Base-by-base conservation (phyloP, 2,888 invertebrate genomes). In the Dicyrtomina minuta region DNA sequence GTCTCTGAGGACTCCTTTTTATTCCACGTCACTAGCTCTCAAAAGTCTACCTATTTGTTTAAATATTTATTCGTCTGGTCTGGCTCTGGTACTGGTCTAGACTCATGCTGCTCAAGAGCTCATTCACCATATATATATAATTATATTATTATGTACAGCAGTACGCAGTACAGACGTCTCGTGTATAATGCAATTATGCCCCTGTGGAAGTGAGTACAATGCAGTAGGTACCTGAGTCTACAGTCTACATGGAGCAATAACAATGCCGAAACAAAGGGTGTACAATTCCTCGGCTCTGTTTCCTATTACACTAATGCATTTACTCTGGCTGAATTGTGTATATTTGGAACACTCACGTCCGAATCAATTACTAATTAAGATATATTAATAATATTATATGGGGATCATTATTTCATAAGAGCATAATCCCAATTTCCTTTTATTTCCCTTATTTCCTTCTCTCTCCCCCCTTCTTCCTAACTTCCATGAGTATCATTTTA, bases 331-430 rank as follows among this genome's bases (percentile, higher is more conserved):
- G n/a, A 53, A 22, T 51, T 51, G 51, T 10, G 46, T 4, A 4
- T 15, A 51, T 3, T 33, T 3, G 33, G 33, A 33, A 33, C 20
- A 15, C 51, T 51, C 22, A 51, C 15, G 4, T n/a, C 39, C 17
- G 39, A 1, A 64, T 64, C 33, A 64, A 53, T 64, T 49, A 4
- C 51, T 53, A 53, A 64, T 64, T 64, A 53, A 64, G 64, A 64
- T 64, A n/a, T 13, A 44, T 44, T 49, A 64, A 20, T 17, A 27
- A 46, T 46, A 49, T 62, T 49, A n/a, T 49, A 62, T 12, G 20
- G 20, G 53, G 20, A 20, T 20, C 51, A 22, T 51, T 20, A 13
- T 53, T 53, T 53, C 22, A 24, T 33, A 6, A 26, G 0, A 27
- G 26, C 56, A 26, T 24, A 26, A 12, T 53, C n/a, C 12, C 13